Base-by-base conservation (phyloP, 2,113 vertebrate genomes). In the Phaethon lepturus region DNA sequence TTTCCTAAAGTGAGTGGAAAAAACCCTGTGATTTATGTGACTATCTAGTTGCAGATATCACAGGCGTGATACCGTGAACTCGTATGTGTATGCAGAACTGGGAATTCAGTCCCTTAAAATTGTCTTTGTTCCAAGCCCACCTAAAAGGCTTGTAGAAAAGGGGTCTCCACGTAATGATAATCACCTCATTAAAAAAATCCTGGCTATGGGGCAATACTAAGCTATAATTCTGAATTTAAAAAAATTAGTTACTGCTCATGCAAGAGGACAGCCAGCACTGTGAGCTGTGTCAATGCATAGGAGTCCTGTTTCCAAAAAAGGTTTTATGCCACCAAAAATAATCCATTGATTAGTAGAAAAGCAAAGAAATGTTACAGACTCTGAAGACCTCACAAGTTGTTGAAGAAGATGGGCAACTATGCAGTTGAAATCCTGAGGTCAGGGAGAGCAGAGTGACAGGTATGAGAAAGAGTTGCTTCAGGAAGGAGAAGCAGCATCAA, bases 11-110 rank as follows among this genome's bases (percentile, higher is more conserved):
- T 18, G 17, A 62, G 25, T 33, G 14, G 17, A 9, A 24, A 11
- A 50, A 7, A 33, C 0, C 6, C 2, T 3, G 2, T 86, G 3
- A 58, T 84, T 80, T 58, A 3, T 74, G 4, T 26, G 11, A 79
- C 18, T 53, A 22, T 38, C 9, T 42, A 50, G 12, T 62, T 80
- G 45, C 45, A 52, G 29, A 29, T 8, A 9, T 63, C 20, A 38
- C 10, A 79, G 49, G 8, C 25, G 28, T 44, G 6, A 9, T 33
- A 67, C 28, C 5, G 2, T 74, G 72, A 45, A 47, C 22, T 14
- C 20, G 3, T 63, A 40, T 35, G 7, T 68, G 6, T 86, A 24
- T 33, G 15, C 22, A 62, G 38, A 82, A 67, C 15, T 45, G 17
- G 19, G 22, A 90, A 52, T 85, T 78, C 15, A 33, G 13, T 53